These are phyloP conservation scores for Oncorhynchus keta DNA, from an alignment of 2,113 vertebrate genomes.

Conservation along the genomic window DNA sequence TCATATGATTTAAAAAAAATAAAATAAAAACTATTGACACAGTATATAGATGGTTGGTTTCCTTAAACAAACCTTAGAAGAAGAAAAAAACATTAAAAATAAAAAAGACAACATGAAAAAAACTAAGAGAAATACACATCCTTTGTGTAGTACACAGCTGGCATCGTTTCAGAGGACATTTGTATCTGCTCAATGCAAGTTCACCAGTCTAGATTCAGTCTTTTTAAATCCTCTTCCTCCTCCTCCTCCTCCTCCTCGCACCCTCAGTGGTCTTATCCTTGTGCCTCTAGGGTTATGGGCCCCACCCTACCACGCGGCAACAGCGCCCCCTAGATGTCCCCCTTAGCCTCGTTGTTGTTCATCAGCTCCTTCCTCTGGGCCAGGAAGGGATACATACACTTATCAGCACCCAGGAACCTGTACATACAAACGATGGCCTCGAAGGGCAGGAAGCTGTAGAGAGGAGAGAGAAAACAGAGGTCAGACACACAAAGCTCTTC, in stretches of 20 bases:
- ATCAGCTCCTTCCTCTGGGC: constrained; percentile 96
- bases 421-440: constrained; percentile 99
- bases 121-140: constrained; percentile 71
- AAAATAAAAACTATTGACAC: constrained; percentile 78
- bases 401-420: constrained; percentile 95
- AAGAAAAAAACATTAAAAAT: constrained; percentile 68
- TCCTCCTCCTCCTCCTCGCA: constrained; percentile 91
- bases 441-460: constrained; percentile 91
- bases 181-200: constrained; percentile 82
- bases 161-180: constrained; percentile 85
- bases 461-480: background rate
- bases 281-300: constrained; percentile 58
- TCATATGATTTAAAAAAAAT: constrained; percentile 73
- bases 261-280: constrained; percentile 82
- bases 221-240: constrained; percentile 81
- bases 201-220: constrained; percentile 80
- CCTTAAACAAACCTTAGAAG: constrained; percentile 64
- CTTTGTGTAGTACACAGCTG: constrained; percentile 84
- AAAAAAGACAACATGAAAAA: constrained; percentile 29
- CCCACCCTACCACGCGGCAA: constrained; percentile 25
- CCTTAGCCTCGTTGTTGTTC: constrained; percentile 99
- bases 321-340: constrained; percentile 82
- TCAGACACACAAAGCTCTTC: background rate
- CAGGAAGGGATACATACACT: constrained; percentile 99
- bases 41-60: constrained; percentile 80